These are phyloP conservation scores for Typhlichthys subterraneus DNA, from an alignment of 2,797 vertebrate species.

Conservation along the genomic window DNA sequence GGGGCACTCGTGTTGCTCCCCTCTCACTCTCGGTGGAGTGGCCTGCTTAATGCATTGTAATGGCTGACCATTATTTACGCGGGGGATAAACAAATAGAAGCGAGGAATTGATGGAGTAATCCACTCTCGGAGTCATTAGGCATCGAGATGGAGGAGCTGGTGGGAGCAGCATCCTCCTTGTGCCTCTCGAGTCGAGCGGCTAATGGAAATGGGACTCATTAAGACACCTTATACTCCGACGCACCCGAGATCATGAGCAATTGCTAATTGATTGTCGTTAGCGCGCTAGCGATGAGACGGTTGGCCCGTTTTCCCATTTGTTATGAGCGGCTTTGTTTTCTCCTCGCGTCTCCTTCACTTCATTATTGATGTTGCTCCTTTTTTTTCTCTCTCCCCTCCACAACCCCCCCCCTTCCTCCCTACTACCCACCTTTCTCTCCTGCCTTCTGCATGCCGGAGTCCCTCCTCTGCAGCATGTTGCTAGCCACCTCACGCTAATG, in stretches of 20 bases:
- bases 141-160: conserved; percentile 68
- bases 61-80: conserved; percentile 80
- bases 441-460: not conserved
- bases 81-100: conserved; percentile 78
- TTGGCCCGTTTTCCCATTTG: conserved; percentile 72
- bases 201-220: conserved; percentile 79
- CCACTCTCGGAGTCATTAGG: conserved; percentile 77
- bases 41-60: conserved; percentile 76
- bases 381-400: conserved; percentile 12
- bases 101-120: conserved; percentile 77
- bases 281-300: conserved; percentile 68
- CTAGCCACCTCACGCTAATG: conserved; percentile 18
- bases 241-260: conserved; percentile 73
- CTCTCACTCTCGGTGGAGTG: conserved; percentile 52
- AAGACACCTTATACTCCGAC: conserved; percentile 74
- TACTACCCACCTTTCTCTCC: conserved; percentile 4
- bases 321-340: conserved; percentile 71
- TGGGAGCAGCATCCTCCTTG: conserved; percentile 67
- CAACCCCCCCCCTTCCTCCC: conserved; percentile 31
- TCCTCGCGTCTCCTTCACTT: conserved; percentile 61
- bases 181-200: conserved; percentile 72
- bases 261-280: conserved; percentile 79
- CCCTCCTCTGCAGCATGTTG: not conserved
- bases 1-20: conserved; percentile 49
- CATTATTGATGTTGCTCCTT: conserved; percentile 69